Conservation (phyloP, 2,888 invertebrate genomes). For the Eupeodes luniger region DNA sequence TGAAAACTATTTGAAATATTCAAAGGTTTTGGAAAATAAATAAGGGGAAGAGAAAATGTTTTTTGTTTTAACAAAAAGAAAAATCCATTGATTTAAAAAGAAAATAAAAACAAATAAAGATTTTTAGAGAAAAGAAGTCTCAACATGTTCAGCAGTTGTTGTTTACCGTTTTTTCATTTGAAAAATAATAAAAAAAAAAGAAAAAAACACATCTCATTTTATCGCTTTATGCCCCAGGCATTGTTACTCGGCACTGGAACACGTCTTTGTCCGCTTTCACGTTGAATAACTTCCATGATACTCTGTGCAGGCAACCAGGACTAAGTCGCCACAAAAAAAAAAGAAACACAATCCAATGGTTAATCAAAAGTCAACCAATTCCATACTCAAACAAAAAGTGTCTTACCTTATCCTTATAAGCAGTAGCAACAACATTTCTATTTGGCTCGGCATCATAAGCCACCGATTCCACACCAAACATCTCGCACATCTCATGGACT, state of each 20-base stretch:
- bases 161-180: neutral
- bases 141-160: neutral
- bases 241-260: slow-evolving; percentile 90
- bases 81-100: slow-evolving; percentile 38
- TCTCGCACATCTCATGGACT: slow-evolving; percentile 97
- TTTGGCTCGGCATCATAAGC: slow-evolving; percentile 98
- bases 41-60: neutral
- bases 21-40: neutral
- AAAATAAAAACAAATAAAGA: neutral
- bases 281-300: slow-evolving; percentile 91
- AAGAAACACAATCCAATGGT: neutral
- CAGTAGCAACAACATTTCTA: slow-evolving; percentile 97
- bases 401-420: slow-evolving; percentile 89
- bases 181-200: neutral
- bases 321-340: slow-evolving; percentile 82
- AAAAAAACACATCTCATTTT: slow-evolving; percentile 36
- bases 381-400: slow-evolving; percentile 24
- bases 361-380: slow-evolving; percentile 36
- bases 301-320: slow-evolving; percentile 96
- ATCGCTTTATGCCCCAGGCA: slow-evolving; percentile 83
- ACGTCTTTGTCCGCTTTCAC: slow-evolving; percentile 91
- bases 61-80: slow-evolving; percentile 18
- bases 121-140: slow-evolving; percentile 21
- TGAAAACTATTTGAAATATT: neutral
- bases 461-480: slow-evolving; percentile 96